Evolutionary conservation across 2,888 invertebrate genomes (phyloP).

Genomic region (Hymenopus coronatus): DNA sequence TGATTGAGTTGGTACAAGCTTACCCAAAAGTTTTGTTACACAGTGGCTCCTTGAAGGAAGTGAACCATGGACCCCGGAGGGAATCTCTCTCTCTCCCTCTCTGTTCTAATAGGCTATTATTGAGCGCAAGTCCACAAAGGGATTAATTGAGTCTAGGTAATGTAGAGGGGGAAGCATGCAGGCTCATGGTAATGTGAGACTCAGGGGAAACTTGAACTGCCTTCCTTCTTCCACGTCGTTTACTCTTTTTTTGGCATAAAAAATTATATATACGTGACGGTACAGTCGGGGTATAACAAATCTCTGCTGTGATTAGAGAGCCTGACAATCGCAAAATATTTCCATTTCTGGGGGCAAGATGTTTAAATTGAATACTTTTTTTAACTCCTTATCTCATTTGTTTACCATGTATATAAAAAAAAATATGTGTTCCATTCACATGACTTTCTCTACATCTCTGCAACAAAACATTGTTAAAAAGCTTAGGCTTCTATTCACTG

Average conservation of each 20-base stretch:
- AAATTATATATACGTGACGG: not conserved
- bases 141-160: constrained; percentile 36
- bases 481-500: no score
- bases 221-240: constrained; percentile 6
- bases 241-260: not conserved
- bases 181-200: not conserved
- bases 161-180: constrained; percentile 12
- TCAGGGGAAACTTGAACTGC: constrained; percentile 7
- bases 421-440: no score
- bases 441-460: no score
- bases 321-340: no score
- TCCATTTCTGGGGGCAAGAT: no score
- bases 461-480: no score
- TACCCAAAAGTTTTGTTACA: no score
- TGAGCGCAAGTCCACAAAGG: constrained; percentile 35
- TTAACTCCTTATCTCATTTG: no score
- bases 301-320: no score
- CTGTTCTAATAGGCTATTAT: constrained; percentile 32
- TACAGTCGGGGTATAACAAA: not conserved
- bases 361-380: no score
- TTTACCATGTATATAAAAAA: no score
- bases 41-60: not conserved
- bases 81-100: not conserved
- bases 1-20: no score
- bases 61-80: not conserved